Conservation (phyloP, 2,113 vertebrate species). For the Neolamprologus ventralis region DNA sequence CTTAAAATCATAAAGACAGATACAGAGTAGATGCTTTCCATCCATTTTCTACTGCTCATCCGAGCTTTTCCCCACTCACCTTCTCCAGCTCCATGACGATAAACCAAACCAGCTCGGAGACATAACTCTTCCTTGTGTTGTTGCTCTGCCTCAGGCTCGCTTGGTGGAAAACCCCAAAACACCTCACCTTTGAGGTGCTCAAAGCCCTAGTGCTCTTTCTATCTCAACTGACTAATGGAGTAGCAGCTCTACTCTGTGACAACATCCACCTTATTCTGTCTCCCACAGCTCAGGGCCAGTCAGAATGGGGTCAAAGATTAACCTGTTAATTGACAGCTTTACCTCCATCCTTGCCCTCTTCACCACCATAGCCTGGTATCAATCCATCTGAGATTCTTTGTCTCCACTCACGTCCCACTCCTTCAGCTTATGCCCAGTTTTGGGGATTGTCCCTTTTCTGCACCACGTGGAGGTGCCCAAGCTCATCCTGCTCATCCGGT, state of each 20-base stretch:
- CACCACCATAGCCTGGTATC: background rate
- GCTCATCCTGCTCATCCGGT: background rate
- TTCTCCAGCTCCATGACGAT: background rate
- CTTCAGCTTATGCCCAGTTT: fast-evolving
- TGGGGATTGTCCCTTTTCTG: background rate
- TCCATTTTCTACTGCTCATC: background rate
- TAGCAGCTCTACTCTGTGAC: background rate
- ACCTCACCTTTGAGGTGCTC: background rate
- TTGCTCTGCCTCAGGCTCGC: background rate
- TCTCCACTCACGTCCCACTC: background rate
- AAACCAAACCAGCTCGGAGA: background rate
- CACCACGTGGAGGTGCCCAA: background rate
- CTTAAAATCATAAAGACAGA: background rate
- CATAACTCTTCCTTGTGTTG: background rate
- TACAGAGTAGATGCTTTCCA: background rate
- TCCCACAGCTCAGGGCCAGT: background rate
- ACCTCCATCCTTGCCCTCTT: background rate
- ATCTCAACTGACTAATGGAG: background rate
- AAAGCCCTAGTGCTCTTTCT: fast-evolving
- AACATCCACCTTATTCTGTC: background rate
- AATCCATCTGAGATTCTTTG: background rate
- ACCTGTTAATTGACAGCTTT: background rate
- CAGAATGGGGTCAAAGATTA: background rate
- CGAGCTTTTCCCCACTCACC: background rate
- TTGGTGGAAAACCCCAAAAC: background rate